phyloP scores from a whole-genome alignment of 2,113 vertebrate species.

The Atractosteus spatula region DNA sequence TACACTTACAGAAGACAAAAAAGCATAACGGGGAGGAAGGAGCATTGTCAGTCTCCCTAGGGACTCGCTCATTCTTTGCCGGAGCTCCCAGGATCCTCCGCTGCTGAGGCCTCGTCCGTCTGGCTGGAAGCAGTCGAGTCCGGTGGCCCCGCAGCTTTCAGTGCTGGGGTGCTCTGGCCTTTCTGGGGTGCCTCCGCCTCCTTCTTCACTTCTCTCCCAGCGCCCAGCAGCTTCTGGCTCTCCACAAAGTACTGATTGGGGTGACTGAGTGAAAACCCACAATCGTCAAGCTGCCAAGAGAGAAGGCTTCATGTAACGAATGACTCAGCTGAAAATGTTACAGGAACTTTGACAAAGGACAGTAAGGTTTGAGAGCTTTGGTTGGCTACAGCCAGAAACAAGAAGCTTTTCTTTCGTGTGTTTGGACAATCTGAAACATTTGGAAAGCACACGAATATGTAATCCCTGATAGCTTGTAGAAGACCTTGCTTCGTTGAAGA shows the following conservation, averaged over 20 bases:
- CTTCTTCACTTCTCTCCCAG: conserved; percentile 77
- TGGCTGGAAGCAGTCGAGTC: conserved; percentile 40
- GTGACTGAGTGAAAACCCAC: conserved; percentile 87
- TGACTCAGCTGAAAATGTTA: too few species aligned
- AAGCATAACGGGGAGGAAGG: background rate
- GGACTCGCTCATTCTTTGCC: conserved; percentile 21
- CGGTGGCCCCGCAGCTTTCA: conserved; percentile 15
- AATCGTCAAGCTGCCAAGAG: conserved; percentile 75
- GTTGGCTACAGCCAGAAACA: too few species aligned
- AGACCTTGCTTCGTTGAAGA: too few species aligned
- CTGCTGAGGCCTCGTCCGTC: conserved; percentile 43
- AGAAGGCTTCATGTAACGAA: conserved; percentile 23
- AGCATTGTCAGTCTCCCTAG: background rate
- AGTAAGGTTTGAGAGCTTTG: too few species aligned
- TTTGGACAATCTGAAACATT: too few species aligned
- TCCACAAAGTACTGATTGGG: conserved; percentile 96
- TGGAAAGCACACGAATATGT: too few species aligned
- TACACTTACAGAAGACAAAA: background rate
- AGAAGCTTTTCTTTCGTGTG: too few species aligned
- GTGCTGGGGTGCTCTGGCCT: conserved; percentile 38
- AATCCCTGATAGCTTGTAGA: too few species aligned
- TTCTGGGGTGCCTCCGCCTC: conserved; percentile 68
- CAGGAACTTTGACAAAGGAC: too few species aligned
- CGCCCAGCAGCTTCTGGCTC: conserved; percentile 70
- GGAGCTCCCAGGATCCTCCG: conserved; percentile 75